A percentile compares a stretch with the other conserved stretches of the same genome.
phyloP scores from a whole-genome alignment of 2,888 invertebrate species.

The Zhengitettix transpicula region DNA sequence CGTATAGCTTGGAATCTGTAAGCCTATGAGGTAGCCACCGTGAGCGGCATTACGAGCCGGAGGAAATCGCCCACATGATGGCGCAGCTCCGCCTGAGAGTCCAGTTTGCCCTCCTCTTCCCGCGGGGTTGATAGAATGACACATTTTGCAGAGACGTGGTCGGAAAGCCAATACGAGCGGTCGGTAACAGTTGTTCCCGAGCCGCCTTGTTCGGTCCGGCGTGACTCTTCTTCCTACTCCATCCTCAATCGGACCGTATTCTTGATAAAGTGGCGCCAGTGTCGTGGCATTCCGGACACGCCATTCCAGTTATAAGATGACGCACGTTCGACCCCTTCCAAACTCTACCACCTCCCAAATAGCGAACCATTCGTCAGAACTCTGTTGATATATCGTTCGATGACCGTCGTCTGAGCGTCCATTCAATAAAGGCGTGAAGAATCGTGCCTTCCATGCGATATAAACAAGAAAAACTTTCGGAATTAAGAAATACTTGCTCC shows the following conservation, averaged over 20 bases:
- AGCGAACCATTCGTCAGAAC: constrained; percentile 1
- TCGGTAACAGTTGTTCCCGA: constrained; percentile 1
- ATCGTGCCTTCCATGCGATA: too few species aligned
- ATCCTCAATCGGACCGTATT: background rate
- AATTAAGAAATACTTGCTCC: too few species aligned
- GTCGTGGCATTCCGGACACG: background rate
- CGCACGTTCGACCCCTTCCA: background rate
- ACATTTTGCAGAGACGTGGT: constrained; percentile 12
- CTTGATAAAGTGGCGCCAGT: background rate
- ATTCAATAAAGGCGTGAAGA: too few species aligned
- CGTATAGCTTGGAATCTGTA: too few species aligned
- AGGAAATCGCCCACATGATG: too few species aligned
- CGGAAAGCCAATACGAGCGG: constrained; percentile 1
- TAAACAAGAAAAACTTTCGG: too few species aligned
- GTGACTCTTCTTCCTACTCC: background rate
- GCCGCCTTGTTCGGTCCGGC: background rate
- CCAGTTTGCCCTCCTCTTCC: background rate
- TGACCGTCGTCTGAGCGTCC: too few species aligned
- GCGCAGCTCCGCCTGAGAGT: too few species aligned
- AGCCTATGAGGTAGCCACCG: too few species aligned
- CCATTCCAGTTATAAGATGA: background rate
- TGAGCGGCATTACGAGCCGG: too few species aligned
- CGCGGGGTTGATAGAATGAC: constrained; percentile 12
- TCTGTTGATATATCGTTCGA: background rate
- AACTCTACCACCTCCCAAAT: background rate